Conservation (phyloP, 37 sponge, comb jelly and placozoan species). For the Amphimedon queenslandica region DNA sequence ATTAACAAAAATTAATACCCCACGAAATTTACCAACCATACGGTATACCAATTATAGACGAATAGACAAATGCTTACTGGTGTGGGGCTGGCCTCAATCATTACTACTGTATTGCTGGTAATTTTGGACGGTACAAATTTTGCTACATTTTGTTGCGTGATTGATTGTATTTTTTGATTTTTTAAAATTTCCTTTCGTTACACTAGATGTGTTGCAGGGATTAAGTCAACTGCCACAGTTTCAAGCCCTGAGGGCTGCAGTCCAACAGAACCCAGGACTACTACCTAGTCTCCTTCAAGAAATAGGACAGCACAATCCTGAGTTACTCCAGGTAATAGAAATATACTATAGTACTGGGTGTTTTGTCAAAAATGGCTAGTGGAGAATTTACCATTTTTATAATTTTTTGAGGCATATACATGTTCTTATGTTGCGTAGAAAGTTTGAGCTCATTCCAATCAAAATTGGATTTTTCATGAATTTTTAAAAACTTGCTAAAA, state of each 20-base stretch:
- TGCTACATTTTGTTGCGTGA: neutral
- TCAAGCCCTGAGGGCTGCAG: conserved; percentile 35
- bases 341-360: neutral
- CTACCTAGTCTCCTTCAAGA: conserved; percentile 71
- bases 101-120: too few species aligned
- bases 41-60: neutral
- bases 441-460: too few species aligned
- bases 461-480: too few species aligned
- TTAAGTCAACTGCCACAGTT: conserved; percentile 74
- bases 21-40: too few species aligned
- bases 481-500: too few species aligned
- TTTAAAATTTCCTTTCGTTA: neutral
- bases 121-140: too few species aligned
- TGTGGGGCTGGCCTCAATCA: neutral
- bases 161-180: neutral
- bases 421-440: too few species aligned
- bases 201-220: conserved; percentile 48
- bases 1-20: too few species aligned
- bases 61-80: neutral
- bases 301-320: conserved; percentile 74
- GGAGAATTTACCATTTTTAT: too few species aligned
- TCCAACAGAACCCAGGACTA: conserved; percentile 71
- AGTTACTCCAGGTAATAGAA: conserved; percentile 51
- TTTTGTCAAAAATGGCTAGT: too few species aligned
- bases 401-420: neutral